phyloP scores from a whole-genome alignment of 2,797 vertebrate species.

The Sus cebifrons region DNA sequence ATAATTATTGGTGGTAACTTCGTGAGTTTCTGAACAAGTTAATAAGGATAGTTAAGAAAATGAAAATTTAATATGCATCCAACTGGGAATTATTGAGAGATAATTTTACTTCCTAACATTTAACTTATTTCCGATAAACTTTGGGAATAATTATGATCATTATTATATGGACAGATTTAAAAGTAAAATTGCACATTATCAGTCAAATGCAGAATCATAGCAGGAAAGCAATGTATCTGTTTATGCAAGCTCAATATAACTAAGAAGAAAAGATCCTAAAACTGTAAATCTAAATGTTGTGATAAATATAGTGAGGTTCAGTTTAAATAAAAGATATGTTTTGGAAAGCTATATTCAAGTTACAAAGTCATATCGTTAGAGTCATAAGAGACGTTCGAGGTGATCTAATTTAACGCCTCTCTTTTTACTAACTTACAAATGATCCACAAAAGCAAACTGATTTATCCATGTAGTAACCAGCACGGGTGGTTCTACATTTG shows the following conservation, averaged over 20 bases:
- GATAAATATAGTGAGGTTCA: slow-evolving; percentile 35
- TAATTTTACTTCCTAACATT: slow-evolving; percentile 52
- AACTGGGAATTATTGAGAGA: slow-evolving; percentile 9
- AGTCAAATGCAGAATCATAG: slow-evolving; percentile 46
- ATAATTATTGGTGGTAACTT: neutral
- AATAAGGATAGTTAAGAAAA: slow-evolving; percentile 63
- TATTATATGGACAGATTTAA: neutral
- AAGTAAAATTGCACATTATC: slow-evolving; percentile 46
- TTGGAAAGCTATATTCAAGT: slow-evolving; percentile 34
- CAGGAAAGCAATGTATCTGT: slow-evolving; percentile 51
- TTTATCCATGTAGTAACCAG: neutral
- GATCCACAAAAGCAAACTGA: slow-evolving; percentile 11
- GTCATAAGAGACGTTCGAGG: neutral
- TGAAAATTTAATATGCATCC: slow-evolving; percentile 32
- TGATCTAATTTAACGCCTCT: neutral
- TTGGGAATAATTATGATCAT: neutral
- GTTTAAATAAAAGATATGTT: slow-evolving; percentile 13
- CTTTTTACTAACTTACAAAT: slow-evolving; percentile 12
- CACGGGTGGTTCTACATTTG: neutral
- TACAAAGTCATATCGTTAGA: neutral
- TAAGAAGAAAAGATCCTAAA: slow-evolving; percentile 47
- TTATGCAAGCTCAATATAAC: slow-evolving; percentile 42
- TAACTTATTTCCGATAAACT: neutral
- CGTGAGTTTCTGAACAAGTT: slow-evolving; percentile 49
- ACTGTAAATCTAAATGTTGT: neutral